Evolutionary conservation across 2,113 vertebrate genomes (phyloP), one percentile per base, ranked within the genome.

Genomic region (Erinaceus europaeus): DNA sequence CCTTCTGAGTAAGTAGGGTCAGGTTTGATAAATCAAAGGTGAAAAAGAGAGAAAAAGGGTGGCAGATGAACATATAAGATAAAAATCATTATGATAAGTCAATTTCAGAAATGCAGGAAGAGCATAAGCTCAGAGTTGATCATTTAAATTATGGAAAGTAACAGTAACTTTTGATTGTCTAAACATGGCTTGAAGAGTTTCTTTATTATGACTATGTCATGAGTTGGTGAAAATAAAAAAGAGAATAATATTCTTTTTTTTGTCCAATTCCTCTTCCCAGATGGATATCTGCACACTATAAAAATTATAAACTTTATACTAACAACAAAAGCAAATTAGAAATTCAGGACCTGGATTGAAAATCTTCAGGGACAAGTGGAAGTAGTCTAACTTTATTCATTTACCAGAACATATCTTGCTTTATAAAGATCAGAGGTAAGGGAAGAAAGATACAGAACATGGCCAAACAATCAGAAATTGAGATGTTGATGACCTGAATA

Each of bases 161-260:
- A 17, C 44, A 84, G n/a, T 6, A 69, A 79, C 10, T 20, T 23
- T 67, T 55, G 67, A 82, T 65, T 83, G 46, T 20, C 6, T 9
- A 34, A 27, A 68, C 27, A 38, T 53, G 29, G 38, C 34, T 50
- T 64, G 29, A 9, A n/a, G n/a, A n/a, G n/a, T n/a, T n/a, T n/a
- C n/a, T n/a, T n/a, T n/a, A n/a, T n/a, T n/a, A n/a, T 76, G n/a
- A 61, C 6, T 4, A 9, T 29, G 17, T 9, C 25, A 46, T 48
- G 3, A 3, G 7, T 59, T 3, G 9, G 25, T n/a, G 5, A 1
- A 11, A 59, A 38, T 0, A 5, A 6, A 20, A 44, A 36, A 57
- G 14, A 2, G 48, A 10, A 11, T 1, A 29, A n/a, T 61, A 18
- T 77, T 64, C 65, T 77, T 85, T 83, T 80, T 50, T 71, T 27